Evolutionary conservation across 2,113 vertebrate species (phyloP).

Genomic region (human (Homo sapiens)): GRCh38 chr6:126128001-126128500

Average conservation of each 20-base stretch:
- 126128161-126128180: constrained; percentile 34
- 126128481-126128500: neutral
- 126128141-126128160: neutral
- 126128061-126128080: neutral
- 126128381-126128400: constrained; percentile 6
- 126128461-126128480: constrained; percentile 11
- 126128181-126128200: neutral
- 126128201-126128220: constrained; percentile 28
- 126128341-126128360: neutral
- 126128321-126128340: neutral
- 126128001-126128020: neutral
- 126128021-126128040: neutral
- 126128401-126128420: neutral
- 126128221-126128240: neutral
- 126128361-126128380: constrained; percentile 48
- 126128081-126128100: neutral
- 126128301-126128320: neutral
- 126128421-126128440: constrained; percentile 37
- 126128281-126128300: neutral
- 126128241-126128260: neutral
- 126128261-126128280: constrained; percentile 32
- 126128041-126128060: neutral
- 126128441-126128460: neutral
- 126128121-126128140: neutral
- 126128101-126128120: neutral